Evolutionary conservation across 2,113 vertebrate genomes (phyloP).

Genomic region (Castor canadensis): DNA sequence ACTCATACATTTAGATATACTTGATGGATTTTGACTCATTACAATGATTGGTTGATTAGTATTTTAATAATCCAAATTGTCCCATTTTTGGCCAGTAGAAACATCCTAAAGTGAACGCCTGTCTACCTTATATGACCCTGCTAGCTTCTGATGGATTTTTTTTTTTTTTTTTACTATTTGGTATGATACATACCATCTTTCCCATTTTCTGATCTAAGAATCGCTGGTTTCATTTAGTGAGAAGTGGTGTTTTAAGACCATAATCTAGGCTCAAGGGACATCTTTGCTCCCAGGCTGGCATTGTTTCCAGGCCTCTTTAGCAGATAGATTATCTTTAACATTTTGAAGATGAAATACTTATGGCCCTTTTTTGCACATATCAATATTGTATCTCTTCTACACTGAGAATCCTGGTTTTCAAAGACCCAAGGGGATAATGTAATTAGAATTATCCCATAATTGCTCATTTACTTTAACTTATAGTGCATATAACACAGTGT

Average conservation of each 20-base stretch:
- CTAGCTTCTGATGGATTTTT: background rate
- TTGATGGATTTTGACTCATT: background rate
- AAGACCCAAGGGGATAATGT: background rate
- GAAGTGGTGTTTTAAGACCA: background rate
- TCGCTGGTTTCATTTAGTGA: background rate
- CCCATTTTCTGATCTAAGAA: background rate
- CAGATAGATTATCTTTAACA: background rate
- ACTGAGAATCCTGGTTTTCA: background rate
- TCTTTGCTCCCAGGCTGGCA: background rate
- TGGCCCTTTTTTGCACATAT: background rate
- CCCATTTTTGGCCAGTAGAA: background rate
- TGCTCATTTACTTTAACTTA: background rate
- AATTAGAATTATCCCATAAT: background rate
- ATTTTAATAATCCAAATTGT: background rate
- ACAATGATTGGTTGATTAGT: background rate
- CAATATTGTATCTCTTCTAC: background rate
- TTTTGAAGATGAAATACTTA: background rate
- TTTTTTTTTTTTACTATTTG: background rate
- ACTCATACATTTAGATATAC: background rate
- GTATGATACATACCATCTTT: background rate
- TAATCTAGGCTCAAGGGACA: background rate
- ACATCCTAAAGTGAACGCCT: background rate
- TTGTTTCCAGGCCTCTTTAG: background rate
- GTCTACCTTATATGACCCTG: background rate
- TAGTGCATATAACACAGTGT: background rate